A percentile compares a stretch with the other conserved stretches of the same genome.
phyloP scores from a whole-genome alignment of 1,140 invertebrate species.

The Bombus waltoni region DNA sequence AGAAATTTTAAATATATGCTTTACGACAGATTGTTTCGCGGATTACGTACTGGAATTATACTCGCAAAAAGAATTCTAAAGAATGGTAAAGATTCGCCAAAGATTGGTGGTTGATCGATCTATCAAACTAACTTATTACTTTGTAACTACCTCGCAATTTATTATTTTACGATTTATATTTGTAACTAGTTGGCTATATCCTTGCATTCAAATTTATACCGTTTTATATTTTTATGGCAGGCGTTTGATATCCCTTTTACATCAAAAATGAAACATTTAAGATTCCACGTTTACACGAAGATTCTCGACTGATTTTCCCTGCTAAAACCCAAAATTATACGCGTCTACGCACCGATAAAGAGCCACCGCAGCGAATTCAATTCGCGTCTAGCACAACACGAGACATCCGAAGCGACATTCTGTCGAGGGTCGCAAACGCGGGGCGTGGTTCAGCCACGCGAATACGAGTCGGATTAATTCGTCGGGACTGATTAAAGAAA shows the following conservation, averaged over 20 bases:
- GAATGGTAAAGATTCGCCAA: too few species aligned
- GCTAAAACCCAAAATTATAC: neutral
- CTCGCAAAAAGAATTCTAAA: too few species aligned
- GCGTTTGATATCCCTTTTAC: too few species aligned
- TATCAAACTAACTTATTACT: neutral
- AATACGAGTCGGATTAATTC: conserved; percentile 14
- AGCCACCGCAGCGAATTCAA: too few species aligned
- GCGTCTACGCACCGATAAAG: neutral
- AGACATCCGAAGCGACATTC: neutral
- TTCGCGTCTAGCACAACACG: neutral
- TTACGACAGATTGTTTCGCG: too few species aligned
- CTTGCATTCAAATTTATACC: too few species aligned
- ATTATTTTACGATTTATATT: too few species aligned
- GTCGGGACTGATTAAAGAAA: neutral
- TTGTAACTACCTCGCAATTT: neutral
- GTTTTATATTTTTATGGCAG: too few species aligned
- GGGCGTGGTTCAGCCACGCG: conserved; percentile 15
- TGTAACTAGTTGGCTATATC: too few species aligned
- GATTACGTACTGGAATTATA: too few species aligned
- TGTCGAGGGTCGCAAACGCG: neutral
- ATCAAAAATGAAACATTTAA: too few species aligned
- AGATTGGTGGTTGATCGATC: neutral
- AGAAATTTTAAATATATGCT: too few species aligned
- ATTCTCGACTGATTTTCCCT: neutral
- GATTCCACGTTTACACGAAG: neutral